phyloP scores from a whole-genome alignment of 2,113 vertebrate genomes.

The Malurus melanocephalus region DNA sequence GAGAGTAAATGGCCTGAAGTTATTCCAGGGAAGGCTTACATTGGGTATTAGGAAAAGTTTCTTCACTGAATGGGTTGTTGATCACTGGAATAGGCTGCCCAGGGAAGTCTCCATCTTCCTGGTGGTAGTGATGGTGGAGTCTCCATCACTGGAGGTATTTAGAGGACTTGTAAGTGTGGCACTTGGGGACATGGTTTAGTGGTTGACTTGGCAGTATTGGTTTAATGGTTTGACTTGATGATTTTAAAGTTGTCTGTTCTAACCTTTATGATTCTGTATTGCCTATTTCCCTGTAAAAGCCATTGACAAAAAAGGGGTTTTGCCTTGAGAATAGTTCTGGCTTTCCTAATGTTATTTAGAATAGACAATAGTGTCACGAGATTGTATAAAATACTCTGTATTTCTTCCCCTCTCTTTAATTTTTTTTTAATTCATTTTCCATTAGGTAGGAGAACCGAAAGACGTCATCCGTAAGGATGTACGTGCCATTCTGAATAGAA shows the following conservation, averaged over 20 bases:
- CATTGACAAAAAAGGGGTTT: background rate
- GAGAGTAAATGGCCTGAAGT: background rate
- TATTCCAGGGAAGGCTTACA: background rate
- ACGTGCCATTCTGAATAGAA: slow-evolving; percentile 87
- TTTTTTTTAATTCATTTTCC: background rate
- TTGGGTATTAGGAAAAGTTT: background rate
- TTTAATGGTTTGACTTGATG: fast-evolving
- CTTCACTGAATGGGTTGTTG: fast-evolving
- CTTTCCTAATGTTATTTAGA: background rate
- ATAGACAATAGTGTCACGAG: background rate
- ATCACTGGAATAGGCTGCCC: background rate
- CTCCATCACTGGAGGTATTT: background rate
- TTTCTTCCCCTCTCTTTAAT: background rate
- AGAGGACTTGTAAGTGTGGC: fast-evolving
- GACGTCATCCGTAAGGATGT: slow-evolving; percentile 95
- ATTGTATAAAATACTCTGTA: background rate
- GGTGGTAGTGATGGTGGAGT: background rate
- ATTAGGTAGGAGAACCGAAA: slow-evolving; percentile 93
- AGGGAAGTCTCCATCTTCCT: background rate
- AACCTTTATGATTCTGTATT: background rate
- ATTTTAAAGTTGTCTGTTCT: background rate
- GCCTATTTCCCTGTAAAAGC: background rate
- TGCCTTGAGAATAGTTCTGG: background rate
- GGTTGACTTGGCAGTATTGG: background rate
- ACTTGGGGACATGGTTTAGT: fast-evolving